Evolutionary conservation across 2,113 vertebrate genomes (phyloP), one percentile per base, ranked within the genome.

Genomic region (Lutjanus erythropterus): DNA sequence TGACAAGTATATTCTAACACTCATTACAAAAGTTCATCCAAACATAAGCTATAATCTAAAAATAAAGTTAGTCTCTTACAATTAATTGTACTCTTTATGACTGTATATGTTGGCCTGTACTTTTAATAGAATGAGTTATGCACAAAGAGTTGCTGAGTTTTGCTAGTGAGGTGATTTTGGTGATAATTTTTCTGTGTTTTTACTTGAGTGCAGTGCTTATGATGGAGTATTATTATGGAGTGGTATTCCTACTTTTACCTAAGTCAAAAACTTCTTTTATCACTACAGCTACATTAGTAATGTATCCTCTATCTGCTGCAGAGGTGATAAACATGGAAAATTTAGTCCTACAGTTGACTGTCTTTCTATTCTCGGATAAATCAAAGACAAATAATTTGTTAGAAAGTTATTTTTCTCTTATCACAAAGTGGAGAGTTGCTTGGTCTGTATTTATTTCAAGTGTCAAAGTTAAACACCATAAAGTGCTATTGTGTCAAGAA

Each of bases 381-480:
- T 64, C 23, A 71, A 66, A 76, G 19, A 37, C 21, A 50, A 49
- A 59, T 59, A 0, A 71, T 60, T 61, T 67, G 42, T 74, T 71
- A 29, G 35, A 39, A 61, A 37, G 29, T 25, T 14, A 10, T 47
- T 39, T 47, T 71, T 73, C 1, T 77, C 56, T 47, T 14, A 47
- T 58, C 2, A 1, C 1, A 9, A 0, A 75, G 25, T n/a, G 18
- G 59, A 79, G 3, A 42, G 31, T 47, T 27, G 1, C 7, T 47
- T 42, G 3, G 16, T 69, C 21, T 71, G 12, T 75, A 37, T 85
- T 69, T 64, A 53, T 52, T 56, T 62, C n/a, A 19, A 15, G 19
- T 29, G 37, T 80, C 68, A 86, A 84, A 81, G 69, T 78, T 66
- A 10, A 67, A 75, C 27, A 50, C 50, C 29, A 56, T 0, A 49